Evolutionary conservation across 2,797 vertebrate genomes (phyloP), one percentile per base, ranked within the genome.

Genomic region (Acanthurus lineatus): DNA sequence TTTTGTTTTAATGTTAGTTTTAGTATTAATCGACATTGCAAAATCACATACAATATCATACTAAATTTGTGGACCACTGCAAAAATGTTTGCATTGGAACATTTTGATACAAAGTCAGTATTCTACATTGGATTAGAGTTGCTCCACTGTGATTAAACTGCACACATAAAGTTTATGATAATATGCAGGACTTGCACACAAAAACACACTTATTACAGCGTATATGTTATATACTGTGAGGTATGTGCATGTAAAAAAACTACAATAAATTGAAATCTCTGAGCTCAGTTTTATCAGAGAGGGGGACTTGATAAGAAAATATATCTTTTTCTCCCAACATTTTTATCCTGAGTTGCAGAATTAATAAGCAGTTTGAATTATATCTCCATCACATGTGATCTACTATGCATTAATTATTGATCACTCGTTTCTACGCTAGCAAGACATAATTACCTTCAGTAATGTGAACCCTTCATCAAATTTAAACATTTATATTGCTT

Each of bases 401-500:
- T 80, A 63, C 77, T 82, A 65, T 86, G 66, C 84, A 89, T 95
- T 90, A 88, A 94, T 94, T 94, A 94, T 92, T 94, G 92, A 95
- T 94, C 86, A 89, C 73, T 88, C 88, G 77, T 91, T 92, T 90
- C 91, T 85, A 62, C 40, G 45, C 87, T 78, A 84, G 88, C 52
- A 82, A 90, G 88, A 89, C 87, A 91, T 94, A 94, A 94, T 94
- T 94, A 94, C 87, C 90, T 83, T 82, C 81, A 84, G 92, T 92
- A 92, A 94, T 95, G 91, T 91, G 93, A 92, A 81, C 86, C 86
- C 90, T 94, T 90, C 89, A 93, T 95, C 92, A 94, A 86, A 90
- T 87, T 94, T 93, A 94, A 94, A 94, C 91, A 95, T 94, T 94
- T 92, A 94, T 93, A 93, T 92, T 92, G 92, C 92, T 94, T 93